A percentile compares a stretch with the other conserved stretches of the same genome.
Evolutionary conservation across 2,113 vertebrate genomes (phyloP).

Genomic region (Felis catus): F.catus_Fca126_mat1.0 CM031423.1:5117001-5117500

Average conservation of each 20-base stretch:
- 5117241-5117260: background rate
- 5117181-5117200: too few species aligned
- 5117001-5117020: too few species aligned
- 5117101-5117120: too few species aligned
- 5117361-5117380: background rate
- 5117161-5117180: too few species aligned
- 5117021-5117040: too few species aligned
- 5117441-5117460: background rate
- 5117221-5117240: background rate
- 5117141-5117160: too few species aligned
- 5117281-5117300: background rate
- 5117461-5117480: background rate
- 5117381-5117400: background rate
- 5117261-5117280: background rate
- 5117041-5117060: too few species aligned
- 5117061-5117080: too few species aligned
- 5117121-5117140: too few species aligned
- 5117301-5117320: too few species aligned
- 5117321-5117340: accelerated
- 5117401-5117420: background rate
- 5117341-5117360: accelerated
- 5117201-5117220: background rate
- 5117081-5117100: too few species aligned
- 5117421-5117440: background rate
- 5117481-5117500: background rate